These are phyloP conservation scores for Pseudorectes ferrugineus DNA, from an alignment of 2,113 vertebrate genomes.

Conservation along the genomic window DNA sequence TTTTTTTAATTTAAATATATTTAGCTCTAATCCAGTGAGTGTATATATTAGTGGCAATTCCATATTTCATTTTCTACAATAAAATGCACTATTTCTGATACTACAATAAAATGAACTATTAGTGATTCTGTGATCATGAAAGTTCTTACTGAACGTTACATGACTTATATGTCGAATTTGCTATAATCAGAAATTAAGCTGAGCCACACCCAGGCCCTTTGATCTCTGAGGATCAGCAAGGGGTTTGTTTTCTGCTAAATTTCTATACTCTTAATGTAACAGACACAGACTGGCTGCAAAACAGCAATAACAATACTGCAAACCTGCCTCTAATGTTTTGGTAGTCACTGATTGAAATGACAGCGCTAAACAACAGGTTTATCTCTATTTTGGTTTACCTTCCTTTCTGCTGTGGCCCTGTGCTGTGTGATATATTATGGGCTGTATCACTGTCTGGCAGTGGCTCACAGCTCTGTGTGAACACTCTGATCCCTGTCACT, in stretches of 20 bases:
- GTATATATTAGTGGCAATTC: neutral
- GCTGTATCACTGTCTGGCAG: too few relatives aligned
- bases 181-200: neutral
- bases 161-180: rapidly evolving
- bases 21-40: neutral
- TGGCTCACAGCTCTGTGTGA: too few relatives aligned
- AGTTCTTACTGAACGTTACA: too few relatives aligned
- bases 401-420: too few relatives aligned
- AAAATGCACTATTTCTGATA: neutral
- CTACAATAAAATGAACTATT: neutral
- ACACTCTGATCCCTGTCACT: too few relatives aligned
- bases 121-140: too few relatives aligned
- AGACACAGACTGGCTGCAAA: neutral
- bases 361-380: too few relatives aligned
- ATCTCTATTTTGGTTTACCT: too few relatives aligned
- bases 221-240: neutral
- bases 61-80: neutral
- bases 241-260: neutral
- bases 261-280: neutral
- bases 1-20: too few relatives aligned
- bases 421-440: too few relatives aligned
- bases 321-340: neutral
- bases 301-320: neutral
- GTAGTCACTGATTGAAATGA: neutral
- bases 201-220: neutral